Conservation (phyloP, 2,888 invertebrate genomes). For the Urechis unicinctus region DNA sequence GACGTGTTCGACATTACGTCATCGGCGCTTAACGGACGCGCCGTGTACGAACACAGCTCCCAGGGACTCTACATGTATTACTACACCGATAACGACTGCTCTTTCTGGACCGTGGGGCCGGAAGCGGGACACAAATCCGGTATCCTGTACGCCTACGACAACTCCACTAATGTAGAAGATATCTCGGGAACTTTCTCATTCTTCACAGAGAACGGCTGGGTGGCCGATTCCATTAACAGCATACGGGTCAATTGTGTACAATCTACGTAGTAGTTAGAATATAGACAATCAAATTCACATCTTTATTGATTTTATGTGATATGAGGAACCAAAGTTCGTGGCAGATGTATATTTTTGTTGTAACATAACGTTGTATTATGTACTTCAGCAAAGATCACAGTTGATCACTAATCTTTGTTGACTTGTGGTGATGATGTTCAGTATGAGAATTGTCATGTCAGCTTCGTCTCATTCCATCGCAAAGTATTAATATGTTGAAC, state of each 20-base stretch:
- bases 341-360: no score
- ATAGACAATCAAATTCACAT: no score
- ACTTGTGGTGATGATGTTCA: no score
- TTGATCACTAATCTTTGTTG: no score
- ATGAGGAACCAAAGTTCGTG: no score
- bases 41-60: not conserved
- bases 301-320: no score
- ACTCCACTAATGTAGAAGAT: not conserved
- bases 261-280: not conserved
- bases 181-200: not conserved
- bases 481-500: no score
- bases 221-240: not conserved
- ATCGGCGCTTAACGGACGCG: not conserved
- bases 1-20: not conserved
- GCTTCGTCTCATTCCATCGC: no score
- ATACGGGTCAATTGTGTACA: not conserved
- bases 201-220: not conserved
- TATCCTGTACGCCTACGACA: not conserved
- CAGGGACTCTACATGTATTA: not conserved
- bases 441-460: no score
- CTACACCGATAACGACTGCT: not conserved
- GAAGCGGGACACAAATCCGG: not conserved
- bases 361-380: no score
- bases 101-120: not conserved
- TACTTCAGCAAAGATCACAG: no score